Conservation (phyloP, 2,797 vertebrate genomes). For the Microcaecilia unicolor region DNA sequence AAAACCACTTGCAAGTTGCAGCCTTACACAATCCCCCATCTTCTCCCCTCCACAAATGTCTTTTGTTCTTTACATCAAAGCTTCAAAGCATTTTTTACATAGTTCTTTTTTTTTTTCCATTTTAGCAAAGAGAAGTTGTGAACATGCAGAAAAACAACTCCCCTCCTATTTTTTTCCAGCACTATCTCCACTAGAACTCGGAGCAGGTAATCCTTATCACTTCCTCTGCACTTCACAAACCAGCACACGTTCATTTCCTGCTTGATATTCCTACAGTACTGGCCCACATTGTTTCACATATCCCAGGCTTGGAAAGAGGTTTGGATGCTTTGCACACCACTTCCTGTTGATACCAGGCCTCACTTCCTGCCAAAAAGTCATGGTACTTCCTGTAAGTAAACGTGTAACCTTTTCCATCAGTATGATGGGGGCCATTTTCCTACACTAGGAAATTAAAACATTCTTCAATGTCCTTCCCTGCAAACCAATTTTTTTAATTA, state of each 20-base stretch:
- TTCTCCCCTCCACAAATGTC: too few relatives aligned
- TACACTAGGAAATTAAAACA: neutral
- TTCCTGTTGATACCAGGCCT: constrained; percentile 68
- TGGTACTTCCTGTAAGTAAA: constrained; percentile 43
- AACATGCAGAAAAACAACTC: constrained; percentile 29
- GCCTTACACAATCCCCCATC: too few relatives aligned
- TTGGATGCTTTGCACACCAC: constrained; percentile 25
- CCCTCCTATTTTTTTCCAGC: accelerated
- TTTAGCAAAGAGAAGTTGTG: constrained; percentile 15
- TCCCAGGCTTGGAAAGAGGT: constrained; percentile 37
- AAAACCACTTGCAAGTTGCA: too few relatives aligned
- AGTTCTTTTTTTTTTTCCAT: too few relatives aligned
- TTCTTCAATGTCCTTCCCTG: too few relatives aligned
- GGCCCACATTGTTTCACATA: constrained; percentile 58
- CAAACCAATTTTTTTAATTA: too few relatives aligned
- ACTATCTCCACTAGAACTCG: constrained; percentile 31
- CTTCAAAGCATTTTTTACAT: too few relatives aligned
- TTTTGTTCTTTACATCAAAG: too few relatives aligned
- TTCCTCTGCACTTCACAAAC: constrained; percentile 35
- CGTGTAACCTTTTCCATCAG: constrained; percentile 45
- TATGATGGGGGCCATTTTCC: constrained; percentile 22
- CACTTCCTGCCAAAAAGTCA: constrained; percentile 59
- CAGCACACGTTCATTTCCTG: constrained; percentile 53
- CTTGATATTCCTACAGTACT: constrained; percentile 15
- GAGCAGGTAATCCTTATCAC: constrained; percentile 57